These are phyloP conservation scores for Electrophaes corylata DNA, from an alignment of 2,888 invertebrate species.

Conservation along the genomic window DNA sequence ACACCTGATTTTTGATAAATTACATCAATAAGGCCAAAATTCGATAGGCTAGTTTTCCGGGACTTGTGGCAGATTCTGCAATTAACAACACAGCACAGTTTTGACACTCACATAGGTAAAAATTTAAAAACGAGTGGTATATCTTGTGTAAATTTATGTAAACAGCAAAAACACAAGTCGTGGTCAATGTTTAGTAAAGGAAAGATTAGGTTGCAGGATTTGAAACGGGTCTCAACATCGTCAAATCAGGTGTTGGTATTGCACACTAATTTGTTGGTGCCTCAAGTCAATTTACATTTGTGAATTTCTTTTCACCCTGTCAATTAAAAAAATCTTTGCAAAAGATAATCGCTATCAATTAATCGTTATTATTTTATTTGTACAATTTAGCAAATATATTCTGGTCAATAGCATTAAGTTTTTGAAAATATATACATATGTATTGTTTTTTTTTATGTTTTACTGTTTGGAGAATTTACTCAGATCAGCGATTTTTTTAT, in stretches of 20 bases:
- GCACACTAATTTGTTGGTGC: constrained; percentile 57
- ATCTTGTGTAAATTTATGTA: not conserved
- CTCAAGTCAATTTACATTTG: constrained; percentile 74
- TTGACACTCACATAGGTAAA: not conserved
- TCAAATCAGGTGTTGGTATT: constrained; percentile 27
- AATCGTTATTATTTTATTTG: constrained; percentile 31
- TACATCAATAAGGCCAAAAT: constrained; percentile 3
- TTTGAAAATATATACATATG: constrained; percentile 19
- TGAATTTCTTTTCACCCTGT: constrained; percentile 73
- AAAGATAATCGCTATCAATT: constrained; percentile 48
- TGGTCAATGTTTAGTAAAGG: not conserved
- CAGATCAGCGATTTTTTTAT: constrained; percentile 9
- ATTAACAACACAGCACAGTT: not conserved
- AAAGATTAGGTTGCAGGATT: not conserved
- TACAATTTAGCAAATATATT: constrained; percentile 17
- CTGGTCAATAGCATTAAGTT: constrained; percentile 23
- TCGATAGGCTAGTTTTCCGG: not conserved
- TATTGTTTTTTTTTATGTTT: constrained; percentile 3
- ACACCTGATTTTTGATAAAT: constrained; percentile 11
- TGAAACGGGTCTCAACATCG: not conserved
- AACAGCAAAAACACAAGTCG: not conserved
- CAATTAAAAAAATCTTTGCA: constrained; percentile 68
- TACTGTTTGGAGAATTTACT: constrained; percentile 16
- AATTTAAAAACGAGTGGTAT: not conserved
- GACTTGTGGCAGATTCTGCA: not conserved